Evolutionary conservation across 1,140 invertebrate species (phyloP).

Genomic region (Brachionus asplanchnoidis): DNA sequence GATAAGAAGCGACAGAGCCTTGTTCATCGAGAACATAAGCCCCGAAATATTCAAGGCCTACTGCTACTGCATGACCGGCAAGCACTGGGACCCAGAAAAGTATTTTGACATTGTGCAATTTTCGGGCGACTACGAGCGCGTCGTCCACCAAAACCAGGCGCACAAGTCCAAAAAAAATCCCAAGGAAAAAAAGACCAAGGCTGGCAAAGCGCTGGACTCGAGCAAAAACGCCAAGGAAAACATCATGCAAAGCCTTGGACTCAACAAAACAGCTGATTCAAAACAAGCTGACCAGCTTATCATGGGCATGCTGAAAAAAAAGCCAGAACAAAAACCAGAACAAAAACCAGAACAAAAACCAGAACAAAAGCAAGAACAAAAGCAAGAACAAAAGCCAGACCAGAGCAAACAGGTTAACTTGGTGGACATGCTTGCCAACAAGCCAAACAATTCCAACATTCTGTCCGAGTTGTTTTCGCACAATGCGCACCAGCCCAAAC

Average conservation of each 20-base stretch:
- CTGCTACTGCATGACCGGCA: constrained; percentile 37
- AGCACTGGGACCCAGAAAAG: constrained; percentile 37
- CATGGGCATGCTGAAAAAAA: not conserved
- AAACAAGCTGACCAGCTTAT: not conserved
- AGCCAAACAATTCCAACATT: not conserved
- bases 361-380: not conserved
- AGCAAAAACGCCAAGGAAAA: not conserved
- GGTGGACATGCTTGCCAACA: not conserved
- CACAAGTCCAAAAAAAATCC: not conserved
- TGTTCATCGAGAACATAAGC: constrained; percentile 3
- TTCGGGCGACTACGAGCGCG: constrained; percentile 5
- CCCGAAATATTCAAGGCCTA: constrained; percentile 38
- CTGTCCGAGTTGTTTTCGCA: not conserved
- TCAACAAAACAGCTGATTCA: not conserved
- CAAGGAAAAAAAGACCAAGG: not conserved
- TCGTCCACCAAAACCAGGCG: not conserved
- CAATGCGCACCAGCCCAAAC: not conserved
- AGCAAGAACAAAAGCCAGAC: not conserved
- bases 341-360: not conserved
- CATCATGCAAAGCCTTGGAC: not conserved
- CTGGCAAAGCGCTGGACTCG: not conserved
- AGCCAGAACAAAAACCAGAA: not conserved
- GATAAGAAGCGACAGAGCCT: not conserved
- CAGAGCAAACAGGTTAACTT: not conserved
- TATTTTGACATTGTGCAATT: constrained; percentile 40